Evolutionary conservation across 2,888 invertebrate genomes (phyloP).

Genomic region (Polyommatus icarus): DNA sequence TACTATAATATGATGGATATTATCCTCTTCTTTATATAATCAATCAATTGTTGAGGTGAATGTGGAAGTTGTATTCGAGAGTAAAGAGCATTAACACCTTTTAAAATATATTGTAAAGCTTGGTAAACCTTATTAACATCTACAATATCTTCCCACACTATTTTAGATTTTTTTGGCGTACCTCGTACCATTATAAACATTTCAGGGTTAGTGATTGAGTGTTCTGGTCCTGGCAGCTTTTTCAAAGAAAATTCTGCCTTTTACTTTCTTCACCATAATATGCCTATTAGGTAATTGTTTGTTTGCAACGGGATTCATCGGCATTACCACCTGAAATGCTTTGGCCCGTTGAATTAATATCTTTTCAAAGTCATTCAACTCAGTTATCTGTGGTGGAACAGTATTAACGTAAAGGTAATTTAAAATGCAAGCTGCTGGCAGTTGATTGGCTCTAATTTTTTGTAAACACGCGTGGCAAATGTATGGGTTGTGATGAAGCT

Average conservation of each 20-base stretch:
- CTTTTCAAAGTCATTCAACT: constrained; percentile 36
- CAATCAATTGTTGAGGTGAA: not conserved
- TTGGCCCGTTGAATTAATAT: constrained; percentile 45
- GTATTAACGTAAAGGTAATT: not conserved
- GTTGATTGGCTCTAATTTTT: not conserved
- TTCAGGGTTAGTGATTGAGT: not conserved
- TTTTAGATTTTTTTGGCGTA: constrained; percentile 19
- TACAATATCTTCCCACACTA: constrained; percentile 39
- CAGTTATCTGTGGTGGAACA: constrained; percentile 25
- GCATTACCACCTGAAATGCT: constrained; percentile 51
- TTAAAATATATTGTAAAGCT: constrained; percentile 45
- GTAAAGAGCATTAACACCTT: constrained; percentile 34
- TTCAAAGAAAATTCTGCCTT: constrained; percentile 45
- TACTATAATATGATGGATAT: not conserved
- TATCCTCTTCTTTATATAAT: not conserved
- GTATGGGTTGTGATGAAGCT: not conserved
- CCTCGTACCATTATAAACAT: constrained; percentile 46
- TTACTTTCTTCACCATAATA: constrained; percentile 41
- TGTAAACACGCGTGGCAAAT: not conserved
- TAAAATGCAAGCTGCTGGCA: not conserved
- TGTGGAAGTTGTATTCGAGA: not conserved
- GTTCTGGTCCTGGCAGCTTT: constrained; percentile 45
- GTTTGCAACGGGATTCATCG: constrained; percentile 49
- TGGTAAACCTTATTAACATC: constrained; percentile 47
- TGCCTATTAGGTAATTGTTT: constrained; percentile 44